These are phyloP conservation scores for Serranus cabrilla DNA, from an alignment of 2,797 vertebrate species.

Conservation along the genomic window DNA sequence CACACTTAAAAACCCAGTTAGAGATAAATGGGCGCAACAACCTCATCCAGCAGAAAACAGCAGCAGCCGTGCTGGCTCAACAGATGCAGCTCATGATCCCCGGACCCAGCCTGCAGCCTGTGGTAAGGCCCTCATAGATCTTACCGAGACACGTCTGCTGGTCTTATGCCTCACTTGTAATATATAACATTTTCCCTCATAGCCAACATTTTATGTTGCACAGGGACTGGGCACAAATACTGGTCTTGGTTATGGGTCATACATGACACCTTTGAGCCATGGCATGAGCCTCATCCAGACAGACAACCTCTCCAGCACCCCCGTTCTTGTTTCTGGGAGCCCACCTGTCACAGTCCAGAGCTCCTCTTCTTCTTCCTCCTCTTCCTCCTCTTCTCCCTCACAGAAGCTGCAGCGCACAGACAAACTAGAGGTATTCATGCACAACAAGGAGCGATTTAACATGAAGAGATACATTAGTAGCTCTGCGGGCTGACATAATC, in stretches of 20 bases:
- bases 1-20: constrained; percentile 98
- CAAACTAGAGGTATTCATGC: constrained; percentile 95
- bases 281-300: constrained; percentile 96
- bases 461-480: constrained; percentile 5
- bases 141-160: neutral
- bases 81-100: constrained; percentile 99
- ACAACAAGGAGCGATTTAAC: constrained; percentile 1
- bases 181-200: constrained; percentile 49
- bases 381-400: constrained; percentile 92
- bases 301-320: constrained; percentile 93
- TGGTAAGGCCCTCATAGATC: constrained; percentile 85
- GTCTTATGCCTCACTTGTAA: constrained; percentile 23
- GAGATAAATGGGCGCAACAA: constrained; percentile 99
- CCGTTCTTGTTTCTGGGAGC: constrained; percentile 93
- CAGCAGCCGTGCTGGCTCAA: constrained; percentile 97
- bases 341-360: constrained; percentile 91
- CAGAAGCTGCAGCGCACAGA: constrained; percentile 98
- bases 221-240: constrained; percentile 94
- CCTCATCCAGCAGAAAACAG: constrained; percentile 99
- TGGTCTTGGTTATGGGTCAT: constrained; percentile 95
- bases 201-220: constrained; percentile 91
- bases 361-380: constrained; percentile 90
- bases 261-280: constrained; percentile 93
- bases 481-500: neutral
- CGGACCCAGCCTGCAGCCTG: constrained; percentile 92